Evolutionary conservation across 2,888 invertebrate species (phyloP), one percentile per base, ranked within the genome.

Genomic region (Drosophila borborema): DNA sequence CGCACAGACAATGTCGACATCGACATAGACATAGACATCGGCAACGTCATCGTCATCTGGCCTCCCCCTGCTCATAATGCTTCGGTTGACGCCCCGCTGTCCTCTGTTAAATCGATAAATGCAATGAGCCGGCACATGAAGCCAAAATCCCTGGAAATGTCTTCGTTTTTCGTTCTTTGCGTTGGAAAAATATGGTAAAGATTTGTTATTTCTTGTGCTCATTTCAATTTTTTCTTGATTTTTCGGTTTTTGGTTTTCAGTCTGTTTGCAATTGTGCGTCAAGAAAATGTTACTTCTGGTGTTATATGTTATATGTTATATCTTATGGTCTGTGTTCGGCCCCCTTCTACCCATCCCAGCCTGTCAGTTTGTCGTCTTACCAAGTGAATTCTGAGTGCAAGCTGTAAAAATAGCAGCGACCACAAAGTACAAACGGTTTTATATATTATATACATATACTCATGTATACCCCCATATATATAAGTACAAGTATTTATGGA

Each of bases 61-160:
- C 43, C 41, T 43, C 20, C 28, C 38, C 23, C 36, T 9, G 9
- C 0, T 48, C 34, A 18, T 10, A 31, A 18, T 49, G 45, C 10
- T 20, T 5, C 8, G 12, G 18, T 3, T 45, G 45, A 34, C 46
- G 20, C 48, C 68, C 48, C 45, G 41, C 41, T 54, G 60, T 31
- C 65, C 58, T n/a, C 76, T 82, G 83, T 81, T 86, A 86, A 83
- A 86, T 83, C 82, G 82, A 83, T 86, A 86, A 83, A 81, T 83
- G 82, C 84, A 83, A 83, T 85, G 80, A 82, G 80, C 82, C 82
- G 64, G 63, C 74, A 79, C 74, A 74, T 65, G 59, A 3, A 66
- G 54, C 43, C 34, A 45, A 51, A 63, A 40, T 62, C 53, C 49
- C 51, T 56, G 61, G 48, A 75, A 63, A 63, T 54, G 61, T 72